These are phyloP conservation scores for Hoplostethus atlanticus DNA, from an alignment of 2,797 vertebrate species.

Conservation along the genomic window DNA sequence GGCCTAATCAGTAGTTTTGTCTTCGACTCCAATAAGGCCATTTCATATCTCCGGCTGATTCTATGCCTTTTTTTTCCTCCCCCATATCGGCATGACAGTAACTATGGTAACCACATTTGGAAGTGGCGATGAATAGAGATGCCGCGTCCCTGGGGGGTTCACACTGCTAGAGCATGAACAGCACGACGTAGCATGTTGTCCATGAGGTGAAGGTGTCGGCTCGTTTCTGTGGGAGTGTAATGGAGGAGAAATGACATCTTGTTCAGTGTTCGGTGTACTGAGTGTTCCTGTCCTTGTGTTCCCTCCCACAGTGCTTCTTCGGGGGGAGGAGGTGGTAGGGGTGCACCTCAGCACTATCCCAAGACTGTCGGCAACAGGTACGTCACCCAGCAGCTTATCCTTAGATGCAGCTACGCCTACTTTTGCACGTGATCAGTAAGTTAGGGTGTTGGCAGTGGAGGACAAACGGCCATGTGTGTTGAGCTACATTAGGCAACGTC, in stretches of 20 bases:
- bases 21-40: too few relatives aligned
- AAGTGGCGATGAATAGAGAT: neutral
- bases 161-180: neutral
- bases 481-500: too few relatives aligned
- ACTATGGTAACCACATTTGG: conserved; percentile 4
- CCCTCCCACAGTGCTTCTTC: conserved; percentile 91
- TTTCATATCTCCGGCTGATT: neutral
- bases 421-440: too few relatives aligned
- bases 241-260: too few relatives aligned
- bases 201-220: neutral
- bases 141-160: neutral
- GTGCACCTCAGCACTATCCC: conserved; percentile 99
- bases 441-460: too few relatives aligned
- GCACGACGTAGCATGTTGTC: neutral
- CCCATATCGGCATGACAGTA: neutral
- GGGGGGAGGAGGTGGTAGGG: conserved; percentile 98
- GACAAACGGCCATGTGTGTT: too few relatives aligned
- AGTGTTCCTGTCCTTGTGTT: conserved; percentile 1
- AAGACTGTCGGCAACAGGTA: conserved; percentile 99
- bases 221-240: neutral
- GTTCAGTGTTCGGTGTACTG: neutral
- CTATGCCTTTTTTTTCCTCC: too few relatives aligned
- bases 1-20: too few relatives aligned
- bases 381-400: neutral
- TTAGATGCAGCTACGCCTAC: too few relatives aligned